These are phyloP conservation scores for Agonopterix arenella DNA, from an alignment of 2,888 invertebrate genomes.

Conservation along the genomic window DNA sequence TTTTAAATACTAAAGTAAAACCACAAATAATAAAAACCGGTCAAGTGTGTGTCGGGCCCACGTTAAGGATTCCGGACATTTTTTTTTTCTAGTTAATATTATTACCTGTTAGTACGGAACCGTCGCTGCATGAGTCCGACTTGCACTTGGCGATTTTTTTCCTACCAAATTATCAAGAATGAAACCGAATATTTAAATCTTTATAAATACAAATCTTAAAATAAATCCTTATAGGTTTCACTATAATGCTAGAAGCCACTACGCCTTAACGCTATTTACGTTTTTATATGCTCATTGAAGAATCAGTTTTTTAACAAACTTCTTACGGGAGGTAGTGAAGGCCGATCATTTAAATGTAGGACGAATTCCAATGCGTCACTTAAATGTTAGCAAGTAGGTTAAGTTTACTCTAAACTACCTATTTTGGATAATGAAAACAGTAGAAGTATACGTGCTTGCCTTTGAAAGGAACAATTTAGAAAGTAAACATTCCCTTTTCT, in stretches of 20 bases:
- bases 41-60: too few relatives aligned
- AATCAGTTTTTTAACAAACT: constrained; percentile 32
- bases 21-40: too few relatives aligned
- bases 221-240: too few relatives aligned
- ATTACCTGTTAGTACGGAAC: too few relatives aligned
- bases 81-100: too few relatives aligned
- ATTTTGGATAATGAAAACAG: constrained; percentile 40
- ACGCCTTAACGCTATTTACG: neutral
- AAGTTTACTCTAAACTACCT: constrained; percentile 39
- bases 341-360: constrained; percentile 56
- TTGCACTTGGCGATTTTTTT: too few relatives aligned
- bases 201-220: too few relatives aligned
- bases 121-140: too few relatives aligned
- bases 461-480: constrained; percentile 41
- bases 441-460: constrained; percentile 35
- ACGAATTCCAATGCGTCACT: constrained; percentile 58
- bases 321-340: constrained; percentile 41
- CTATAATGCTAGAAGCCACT: neutral
- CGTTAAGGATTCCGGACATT: too few relatives aligned
- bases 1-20: too few relatives aligned
- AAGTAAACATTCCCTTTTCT: constrained; percentile 44
- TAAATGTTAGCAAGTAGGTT: constrained; percentile 50
- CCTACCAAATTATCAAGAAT: too few relatives aligned
- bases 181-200: too few relatives aligned
- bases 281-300: constrained; percentile 8